Base-by-base conservation (phyloP, 2,797 vertebrate genomes). In the Danio albolineatus region DNA sequence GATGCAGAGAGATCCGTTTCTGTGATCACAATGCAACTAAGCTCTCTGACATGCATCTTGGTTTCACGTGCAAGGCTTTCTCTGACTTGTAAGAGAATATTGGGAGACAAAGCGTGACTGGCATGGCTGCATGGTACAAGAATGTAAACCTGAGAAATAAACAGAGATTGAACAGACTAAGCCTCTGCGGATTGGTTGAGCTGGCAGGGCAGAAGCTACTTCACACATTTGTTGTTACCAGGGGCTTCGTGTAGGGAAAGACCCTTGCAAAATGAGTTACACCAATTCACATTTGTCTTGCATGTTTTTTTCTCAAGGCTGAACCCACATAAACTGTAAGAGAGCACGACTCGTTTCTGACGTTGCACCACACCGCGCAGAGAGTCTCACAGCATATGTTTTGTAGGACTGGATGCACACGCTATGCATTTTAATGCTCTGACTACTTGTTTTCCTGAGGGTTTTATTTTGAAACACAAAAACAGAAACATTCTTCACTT, bases 51-150 rank as follows among this genome's bases (percentile, higher is more conserved):
- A 39, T 48, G 41, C 51, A 46, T 64, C 64, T 48, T 19, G 2
- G 21, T 77, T 66, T 49, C 48, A 67, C 38, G 10, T 17, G 39
- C 53, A 21, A 49, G 14, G 53, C 51, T 69, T 17, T 49, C 56
- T 59, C 39, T 54, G 73, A 44, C 44, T 67, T 41, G 8, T 14
- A 43, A 41, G 41, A 61, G 39, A 10, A 76, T 80, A 73, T 84
- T 28, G 7, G 9, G 12, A 41, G 14, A 36, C 41, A 62, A 19
- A 54, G 61, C 53, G 2, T 16, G 36, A 43, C 41, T 7, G 38
- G 49, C 61, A 84, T 39, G n/a, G 56, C 75, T 75, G 67, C 62
- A 38, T 73, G 46, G 75, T 64, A 75, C 59, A 76, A 51, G 57
- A 77, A 70, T 66, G 28, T 44, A 79, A 77, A 61, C 51, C 62